Base-by-base conservation (phyloP, 2,113 vertebrate species). In the Semicossyphus pulcher region DNA sequence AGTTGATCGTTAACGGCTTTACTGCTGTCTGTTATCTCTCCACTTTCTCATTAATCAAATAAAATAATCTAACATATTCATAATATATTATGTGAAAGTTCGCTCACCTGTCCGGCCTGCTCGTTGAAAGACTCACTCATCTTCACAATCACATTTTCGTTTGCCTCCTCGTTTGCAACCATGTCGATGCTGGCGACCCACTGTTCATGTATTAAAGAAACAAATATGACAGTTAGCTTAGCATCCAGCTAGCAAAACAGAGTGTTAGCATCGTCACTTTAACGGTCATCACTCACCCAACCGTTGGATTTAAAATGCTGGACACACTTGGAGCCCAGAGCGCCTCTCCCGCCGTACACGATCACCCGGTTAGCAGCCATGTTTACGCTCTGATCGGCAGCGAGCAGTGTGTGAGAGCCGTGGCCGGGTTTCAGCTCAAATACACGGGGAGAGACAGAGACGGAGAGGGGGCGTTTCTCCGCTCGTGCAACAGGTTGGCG, bases 101-200 rank as follows among this genome's bases (percentile, higher is more conserved):
- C 10, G 36, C 81, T 88, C 86, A 99, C 97, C 97, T 98, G 96
- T 53, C 94, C 95, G 0, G 97, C 96, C 83, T 99, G 97, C 66
- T 97, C 95, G 0, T 91, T 88, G 74, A 99, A 98, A 0, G 92
- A 96, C 3, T 97, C 96, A 0, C 90, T 93, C 87, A 91, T 70
- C 73, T 88, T 94, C 57, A 98, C 97, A 0, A 97, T 71, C 12
- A 99, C 92, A 29, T 72, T 97, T 14, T 94, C 97, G 3, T 85
- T 94, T 5, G 97, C 97, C 0, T 97, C 95, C 45, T 95, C 95
- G 9, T 97, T 98, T 56, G 95, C 94, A 7, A 69, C 90, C 52
- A 99, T 91, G 31, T 98, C 97, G 52, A 99, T 94, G 68, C 94
- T 95, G 31, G 94, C 95, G 3, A 99, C 97, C 97, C 97, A 99